Conservation (phyloP, 1,140 invertebrate genomes). For the Stegodyphus mimosarum region DNA sequence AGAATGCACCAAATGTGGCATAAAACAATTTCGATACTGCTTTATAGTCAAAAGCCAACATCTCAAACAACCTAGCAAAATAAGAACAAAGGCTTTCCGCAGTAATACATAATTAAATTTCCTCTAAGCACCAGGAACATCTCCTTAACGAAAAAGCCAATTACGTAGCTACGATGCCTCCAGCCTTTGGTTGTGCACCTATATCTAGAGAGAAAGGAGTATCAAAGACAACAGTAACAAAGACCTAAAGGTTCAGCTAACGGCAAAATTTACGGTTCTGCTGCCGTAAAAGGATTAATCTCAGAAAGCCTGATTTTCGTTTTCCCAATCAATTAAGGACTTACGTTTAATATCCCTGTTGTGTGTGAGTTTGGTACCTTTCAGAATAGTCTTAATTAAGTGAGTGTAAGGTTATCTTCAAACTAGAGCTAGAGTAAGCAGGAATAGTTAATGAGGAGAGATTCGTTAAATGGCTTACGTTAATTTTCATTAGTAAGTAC, state of each 20-base stretch:
- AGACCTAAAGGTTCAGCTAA: background rate
- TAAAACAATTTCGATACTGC: background rate
- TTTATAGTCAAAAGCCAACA: background rate
- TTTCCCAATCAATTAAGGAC: conserved; percentile 48
- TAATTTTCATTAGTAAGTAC: no score
- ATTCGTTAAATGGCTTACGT: no score
- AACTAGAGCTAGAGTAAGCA: no score
- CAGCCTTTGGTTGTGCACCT: background rate
- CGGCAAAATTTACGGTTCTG: conserved; percentile 20
- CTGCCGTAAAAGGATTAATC: conserved; percentile 45
- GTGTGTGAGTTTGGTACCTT: background rate
- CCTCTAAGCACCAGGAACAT: background rate
- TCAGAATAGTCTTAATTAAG: no score
- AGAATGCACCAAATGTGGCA: no score
- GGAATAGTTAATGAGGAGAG: no score
- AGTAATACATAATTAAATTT: conserved; percentile 24
- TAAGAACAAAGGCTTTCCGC: background rate
- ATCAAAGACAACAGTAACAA: background rate
- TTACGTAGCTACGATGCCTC: conserved; percentile 11
- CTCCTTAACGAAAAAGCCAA: conserved; percentile 48
- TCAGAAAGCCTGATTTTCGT: conserved; percentile 23
- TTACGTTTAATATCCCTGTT: conserved; percentile 22
- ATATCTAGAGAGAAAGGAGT: background rate
- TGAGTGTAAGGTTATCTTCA: no score
- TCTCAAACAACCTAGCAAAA: background rate